These are phyloP conservation scores for Ladona fulva DNA, from an alignment of 1,140 invertebrate genomes.

Conservation along the genomic window DNA sequence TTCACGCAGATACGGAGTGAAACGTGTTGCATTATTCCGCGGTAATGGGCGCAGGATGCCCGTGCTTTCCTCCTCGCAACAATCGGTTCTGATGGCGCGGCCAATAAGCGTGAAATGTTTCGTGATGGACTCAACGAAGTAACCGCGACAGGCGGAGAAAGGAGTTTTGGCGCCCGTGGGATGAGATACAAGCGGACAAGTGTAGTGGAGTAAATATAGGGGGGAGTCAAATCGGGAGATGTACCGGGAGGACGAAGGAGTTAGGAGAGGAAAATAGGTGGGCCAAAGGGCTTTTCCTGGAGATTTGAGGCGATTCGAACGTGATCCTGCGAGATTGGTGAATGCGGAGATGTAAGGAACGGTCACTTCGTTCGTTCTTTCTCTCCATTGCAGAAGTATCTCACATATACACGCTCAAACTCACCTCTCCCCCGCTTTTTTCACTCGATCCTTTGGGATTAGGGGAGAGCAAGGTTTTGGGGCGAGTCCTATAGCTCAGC, in stretches of 20 bases:
- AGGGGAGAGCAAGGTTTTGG: too few relatives aligned
- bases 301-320: background rate
- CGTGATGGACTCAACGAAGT: too few relatives aligned
- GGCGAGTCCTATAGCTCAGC: background rate
- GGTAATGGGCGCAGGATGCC: too few relatives aligned
- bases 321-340: background rate
- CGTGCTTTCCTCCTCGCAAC: too few relatives aligned
- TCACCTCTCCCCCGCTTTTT: background rate
- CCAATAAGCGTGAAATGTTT: too few relatives aligned
- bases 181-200: too few relatives aligned
- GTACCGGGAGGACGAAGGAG: background rate
- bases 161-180: too few relatives aligned
- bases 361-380: background rate
- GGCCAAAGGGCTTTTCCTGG: background rate
- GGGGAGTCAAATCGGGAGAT: background rate
- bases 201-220: background rate
- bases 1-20: too few relatives aligned
- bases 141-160: too few relatives aligned
- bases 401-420: background rate
- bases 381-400: background rate
- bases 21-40: too few relatives aligned
- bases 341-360: background rate
- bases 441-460: background rate
- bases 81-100: too few relatives aligned
- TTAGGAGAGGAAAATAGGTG: too few relatives aligned